Percentiles rank a stretch among this genome's conserved stretches.
Conservation (phyloP, 2,113 vertebrate species). For the Nematolebias whitei region DNA sequence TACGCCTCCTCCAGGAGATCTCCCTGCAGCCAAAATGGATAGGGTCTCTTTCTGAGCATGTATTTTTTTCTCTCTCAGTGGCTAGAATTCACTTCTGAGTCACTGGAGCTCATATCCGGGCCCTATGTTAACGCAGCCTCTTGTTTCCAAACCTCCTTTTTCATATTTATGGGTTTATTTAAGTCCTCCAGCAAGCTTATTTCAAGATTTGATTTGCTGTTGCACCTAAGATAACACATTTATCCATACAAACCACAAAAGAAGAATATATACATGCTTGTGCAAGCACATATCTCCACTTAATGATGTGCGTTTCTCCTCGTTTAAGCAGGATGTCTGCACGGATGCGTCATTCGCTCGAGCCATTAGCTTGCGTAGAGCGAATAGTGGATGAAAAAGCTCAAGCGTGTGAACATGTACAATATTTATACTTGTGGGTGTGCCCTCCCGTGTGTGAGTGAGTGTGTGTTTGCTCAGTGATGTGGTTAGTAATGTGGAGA, state of each 20-base stretch:
- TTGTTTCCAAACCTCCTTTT: conserved; percentile 41
- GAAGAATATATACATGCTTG: conserved; percentile 26
- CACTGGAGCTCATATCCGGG: conserved; percentile 67
- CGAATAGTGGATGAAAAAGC: conserved; percentile 57
- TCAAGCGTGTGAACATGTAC: conserved; percentile 45
- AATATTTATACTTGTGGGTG: conserved; percentile 43
- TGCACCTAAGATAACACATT: conserved; percentile 41
- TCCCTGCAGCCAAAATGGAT: conserved; percentile 52
- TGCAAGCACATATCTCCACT: conserved; percentile 29
- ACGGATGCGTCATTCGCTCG: conserved; percentile 55
- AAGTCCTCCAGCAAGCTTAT: conserved; percentile 17
- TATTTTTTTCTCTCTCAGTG: conserved; percentile 18
- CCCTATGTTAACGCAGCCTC: conserved; percentile 33
- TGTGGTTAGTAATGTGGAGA: conserved; percentile 75
- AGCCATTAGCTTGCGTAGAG: conserved; percentile 58
- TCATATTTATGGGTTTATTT: conserved; percentile 51
- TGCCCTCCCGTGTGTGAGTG: conserved; percentile 47
- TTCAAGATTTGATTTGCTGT: conserved; percentile 18
- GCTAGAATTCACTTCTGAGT: conserved; percentile 46
- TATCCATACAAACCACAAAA: conserved; percentile 41
- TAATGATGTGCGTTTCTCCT: conserved; percentile 45
- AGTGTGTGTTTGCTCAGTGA: conserved; percentile 65
- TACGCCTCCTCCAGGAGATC: conserved; percentile 40
- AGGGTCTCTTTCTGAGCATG: conserved; percentile 34
- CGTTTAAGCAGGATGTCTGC: conserved; percentile 68